Base-by-base conservation (phyloP, 1,140 invertebrate species). In the Nephotettix cincticeps region DNA sequence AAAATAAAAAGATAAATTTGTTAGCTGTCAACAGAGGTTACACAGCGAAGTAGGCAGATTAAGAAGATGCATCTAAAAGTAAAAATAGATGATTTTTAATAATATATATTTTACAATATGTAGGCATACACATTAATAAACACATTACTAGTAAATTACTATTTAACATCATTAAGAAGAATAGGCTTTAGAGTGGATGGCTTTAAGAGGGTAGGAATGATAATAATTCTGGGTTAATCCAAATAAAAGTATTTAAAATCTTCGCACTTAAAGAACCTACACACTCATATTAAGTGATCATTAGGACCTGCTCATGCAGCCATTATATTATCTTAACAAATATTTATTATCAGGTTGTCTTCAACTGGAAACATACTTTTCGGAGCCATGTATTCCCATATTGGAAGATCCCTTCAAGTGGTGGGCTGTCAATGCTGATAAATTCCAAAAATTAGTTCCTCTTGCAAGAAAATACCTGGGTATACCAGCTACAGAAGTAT, bases 401-500 rank as follows among this genome's bases (percentile, higher is more conserved):
- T 36, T 19, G 47, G n/a, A 51, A n/a, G 21, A 51, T 51, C 47
- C 21, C 3, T 51, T 51, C 6, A 51, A 19, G 6, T 51, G 47
- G 47, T 51, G 47, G 47, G 21, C 17, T 11, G 21, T 11, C 47
- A 51, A 51, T n/a, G 4, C 47, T 4, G 17, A 9, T 4, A 51
- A n/a, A n/a, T 51, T 19, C 47, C 6, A 4, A n/a, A n/a, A 51
- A 51, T n/a, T 51, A 19, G 6, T 23, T n/a, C 17, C 17, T 3
- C 4, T 51, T 51, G 47, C n/a, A 11, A n/a, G n/a, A 23, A 51
- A 51, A 51, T 51, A 51, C 47, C 47, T 51, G 21, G 4, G 4
- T 4, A 51, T 51, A 32, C 71, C 74, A 11, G 47, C 47, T 4
- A 51, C 17, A 4, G 17, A 51, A 51, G 47, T 51, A 9, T 23